phyloP scores from a whole-genome alignment of 2,888 invertebrate genomes.

The Drosophila greeni region DNA sequence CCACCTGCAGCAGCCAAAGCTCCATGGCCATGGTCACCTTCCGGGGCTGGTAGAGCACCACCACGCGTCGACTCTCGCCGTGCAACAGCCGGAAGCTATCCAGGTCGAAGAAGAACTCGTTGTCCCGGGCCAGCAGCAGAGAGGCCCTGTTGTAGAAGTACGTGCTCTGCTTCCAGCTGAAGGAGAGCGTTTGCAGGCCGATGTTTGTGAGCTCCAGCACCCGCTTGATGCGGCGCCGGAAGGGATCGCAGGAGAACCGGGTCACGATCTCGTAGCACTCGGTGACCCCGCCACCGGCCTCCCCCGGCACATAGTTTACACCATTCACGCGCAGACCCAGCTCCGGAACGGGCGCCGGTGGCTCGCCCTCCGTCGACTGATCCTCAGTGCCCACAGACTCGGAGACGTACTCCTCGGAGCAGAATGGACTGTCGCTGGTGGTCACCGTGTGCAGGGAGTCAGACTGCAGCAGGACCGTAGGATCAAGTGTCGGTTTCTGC shows the following conservation, averaged over 20 bases:
- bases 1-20: constrained; percentile 65
- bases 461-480: constrained; percentile 28
- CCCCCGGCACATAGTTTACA: constrained; percentile 43
- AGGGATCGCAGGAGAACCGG: constrained; percentile 65
- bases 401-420: constrained; percentile 30
- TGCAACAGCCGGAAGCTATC: constrained; percentile 61
- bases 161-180: constrained; percentile 62
- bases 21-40: constrained; percentile 60
- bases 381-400: background rate
- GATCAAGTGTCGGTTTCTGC: constrained; percentile 8
- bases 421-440: constrained; percentile 41
- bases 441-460: constrained; percentile 50
- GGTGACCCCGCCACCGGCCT: constrained; percentile 11
- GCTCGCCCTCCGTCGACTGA: background rate
- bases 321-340: constrained; percentile 67
- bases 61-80: constrained; percentile 53
- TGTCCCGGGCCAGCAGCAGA: constrained; percentile 57
- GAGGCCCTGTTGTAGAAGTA: constrained; percentile 58
- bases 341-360: constrained; percentile 27
- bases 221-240: constrained; percentile 45
- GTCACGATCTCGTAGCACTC: constrained; percentile 51
- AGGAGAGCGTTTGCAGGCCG: constrained; percentile 63
- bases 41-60: constrained; percentile 69
- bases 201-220: constrained; percentile 65
- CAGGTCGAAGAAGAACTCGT: constrained; percentile 68